A percentile compares a stretch with the other conserved stretches of the same genome.
Conservation (phyloP, 23 tunicate genomes). For the Clavelina lepadiformis region DNA sequence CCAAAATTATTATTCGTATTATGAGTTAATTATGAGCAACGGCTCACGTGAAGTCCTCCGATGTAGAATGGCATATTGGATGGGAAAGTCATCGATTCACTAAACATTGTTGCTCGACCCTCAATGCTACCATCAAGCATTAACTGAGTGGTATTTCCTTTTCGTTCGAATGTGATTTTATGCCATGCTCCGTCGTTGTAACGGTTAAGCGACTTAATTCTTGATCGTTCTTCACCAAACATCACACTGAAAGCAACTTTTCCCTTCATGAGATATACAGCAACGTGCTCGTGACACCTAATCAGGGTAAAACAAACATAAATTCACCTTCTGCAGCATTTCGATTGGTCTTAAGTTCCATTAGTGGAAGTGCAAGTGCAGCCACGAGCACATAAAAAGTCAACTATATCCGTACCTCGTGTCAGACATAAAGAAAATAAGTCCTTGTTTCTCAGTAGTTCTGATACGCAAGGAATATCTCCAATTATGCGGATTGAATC, state of each 20-base stretch:
- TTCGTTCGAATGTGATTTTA: constrained; percentile 60
- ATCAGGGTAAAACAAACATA: no score
- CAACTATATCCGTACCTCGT: constrained; percentile 46
- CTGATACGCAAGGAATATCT: constrained; percentile 52
- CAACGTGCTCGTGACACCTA: constrained; percentile 79
- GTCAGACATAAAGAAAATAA: constrained; percentile 70
- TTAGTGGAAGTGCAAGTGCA: no score
- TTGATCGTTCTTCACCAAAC: constrained; percentile 37
- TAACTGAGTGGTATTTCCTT: constrained; percentile 35
- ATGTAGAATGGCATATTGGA: constrained; percentile 53
- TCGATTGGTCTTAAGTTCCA: no score
- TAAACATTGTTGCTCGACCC: constrained; percentile 4
- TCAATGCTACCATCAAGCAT: constrained; percentile 54
- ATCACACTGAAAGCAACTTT: constrained; percentile 50
- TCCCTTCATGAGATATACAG: constrained; percentile 59
- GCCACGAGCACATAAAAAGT: no score
- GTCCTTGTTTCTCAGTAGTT: constrained; percentile 37
- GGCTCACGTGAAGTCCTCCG: constrained; percentile 72
- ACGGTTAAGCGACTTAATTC: constrained; percentile 26
- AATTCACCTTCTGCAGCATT: no score
- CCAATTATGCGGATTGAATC: constrained; percentile 62
- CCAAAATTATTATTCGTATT: no score
- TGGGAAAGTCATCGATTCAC: constrained; percentile 44
- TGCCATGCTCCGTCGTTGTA: constrained; percentile 72
- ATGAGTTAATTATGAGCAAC: no score